Base-by-base conservation (phyloP, 2,797 vertebrate species). In the Gephyroberyx darwinii region DNA sequence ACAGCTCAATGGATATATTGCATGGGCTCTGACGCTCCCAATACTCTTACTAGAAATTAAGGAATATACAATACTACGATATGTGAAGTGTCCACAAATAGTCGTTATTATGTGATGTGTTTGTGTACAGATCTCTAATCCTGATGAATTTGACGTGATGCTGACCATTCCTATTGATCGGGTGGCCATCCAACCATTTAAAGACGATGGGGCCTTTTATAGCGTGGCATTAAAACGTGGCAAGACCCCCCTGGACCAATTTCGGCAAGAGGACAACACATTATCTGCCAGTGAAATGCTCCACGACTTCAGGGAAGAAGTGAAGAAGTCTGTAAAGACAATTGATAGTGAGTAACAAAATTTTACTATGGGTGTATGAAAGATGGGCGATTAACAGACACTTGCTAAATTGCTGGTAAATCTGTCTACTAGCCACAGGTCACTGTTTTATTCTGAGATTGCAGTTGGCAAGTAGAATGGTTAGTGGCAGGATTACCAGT, bases 81-180 rank as follows among this genome's bases (percentile, higher is more conserved):
- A 58, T 45, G 33, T 33, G 6, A 16, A 20, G 10, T 41, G 10
- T 41, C 39, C 10, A 41, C 10, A 9, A 65, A 2, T 20, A 20
- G 3, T 41, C 33, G 14, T 19, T 51, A 41, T 22, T 22, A 9
- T 4, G 5, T 63, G 1, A 16, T 52, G 17, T 59, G 39, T 75
- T 4, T 75, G 43, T 62, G n/a, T 30, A 47, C 89, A 98, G 96
- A 93, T 97, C 81, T 92, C 89, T 54, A 72, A 92, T 70, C 95
- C 96, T 16, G 93, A 96, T 71, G 96, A 98, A 84, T 98, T 97
- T 84, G 96, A 97, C 43, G 86, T 97, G 56, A 97, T 98, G 95
- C 62, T 97, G 69, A 81, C 88, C 19, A 57, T 96, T 14, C 77
- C 67, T 4, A 48, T 93, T 39, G 0, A 50, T 0, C 92, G 95